phyloP scores from a whole-genome alignment of 2,888 invertebrate genomes.

The Pteria penguin region DNA sequence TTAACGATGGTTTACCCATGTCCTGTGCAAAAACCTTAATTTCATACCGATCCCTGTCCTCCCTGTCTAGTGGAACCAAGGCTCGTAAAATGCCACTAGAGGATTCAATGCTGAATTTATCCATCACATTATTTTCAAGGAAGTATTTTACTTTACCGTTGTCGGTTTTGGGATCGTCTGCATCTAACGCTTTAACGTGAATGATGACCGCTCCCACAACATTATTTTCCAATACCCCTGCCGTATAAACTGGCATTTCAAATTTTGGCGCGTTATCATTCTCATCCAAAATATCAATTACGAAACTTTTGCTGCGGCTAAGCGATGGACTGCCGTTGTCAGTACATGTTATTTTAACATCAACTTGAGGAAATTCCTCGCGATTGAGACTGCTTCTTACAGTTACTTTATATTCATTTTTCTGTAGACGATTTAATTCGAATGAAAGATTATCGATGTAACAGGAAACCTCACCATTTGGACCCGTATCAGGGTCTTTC shows the following conservation, averaged over 20 bases:
- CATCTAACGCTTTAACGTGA: conserved; percentile 55
- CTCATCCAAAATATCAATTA: conserved; percentile 86
- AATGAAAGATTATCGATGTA: conserved; percentile 49
- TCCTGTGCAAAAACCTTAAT: conserved; percentile 94
- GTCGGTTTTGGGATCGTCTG: conserved; percentile 44
- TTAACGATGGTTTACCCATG: conserved; percentile 84
- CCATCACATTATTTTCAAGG: conserved; percentile 83
- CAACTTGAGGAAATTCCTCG: conserved; percentile 43
- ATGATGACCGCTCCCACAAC: conserved; percentile 53
- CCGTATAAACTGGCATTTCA: conserved; percentile 78
- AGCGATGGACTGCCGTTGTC: conserved; percentile 59
- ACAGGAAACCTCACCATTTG: conserved; percentile 64
- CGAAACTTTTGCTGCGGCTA: conserved; percentile 41
- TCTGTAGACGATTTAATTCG: conserved; percentile 52
- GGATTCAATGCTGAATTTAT: conserved; percentile 91
- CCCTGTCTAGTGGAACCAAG: conserved; percentile 89
- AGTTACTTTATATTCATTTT: conserved; percentile 57
- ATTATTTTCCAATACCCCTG: conserved; percentile 57
- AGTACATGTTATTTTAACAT: conserved; percentile 49
- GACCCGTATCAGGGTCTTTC: conserved; percentile 57
- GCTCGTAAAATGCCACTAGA: conserved; percentile 92
- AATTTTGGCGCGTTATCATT: conserved; percentile 95
- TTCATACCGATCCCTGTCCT: conserved; percentile 93
- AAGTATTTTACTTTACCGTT: conserved; percentile 82
- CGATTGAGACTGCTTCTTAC: conserved; percentile 53